Conservation (phyloP, 2,113 vertebrate genomes). For the Brachypodius melanocephalos region DNA sequence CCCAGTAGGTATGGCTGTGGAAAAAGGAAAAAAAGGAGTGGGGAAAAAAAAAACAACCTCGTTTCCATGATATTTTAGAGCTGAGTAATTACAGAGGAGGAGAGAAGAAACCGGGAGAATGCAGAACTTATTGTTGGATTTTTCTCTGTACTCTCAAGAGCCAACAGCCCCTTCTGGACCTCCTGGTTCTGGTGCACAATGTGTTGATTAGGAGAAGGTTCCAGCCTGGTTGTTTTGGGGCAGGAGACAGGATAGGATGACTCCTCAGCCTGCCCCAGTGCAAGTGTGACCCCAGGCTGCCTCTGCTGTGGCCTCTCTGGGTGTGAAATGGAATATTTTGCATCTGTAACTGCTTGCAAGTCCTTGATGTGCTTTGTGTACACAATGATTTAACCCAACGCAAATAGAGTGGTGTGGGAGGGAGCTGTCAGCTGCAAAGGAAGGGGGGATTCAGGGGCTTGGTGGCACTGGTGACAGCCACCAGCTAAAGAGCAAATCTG, state of each 20-base stretch:
- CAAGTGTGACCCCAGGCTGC: neutral
- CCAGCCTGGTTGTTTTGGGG: accelerated
- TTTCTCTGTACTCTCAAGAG: neutral
- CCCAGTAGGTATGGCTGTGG: neutral
- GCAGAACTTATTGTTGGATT: neutral
- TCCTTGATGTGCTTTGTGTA: neutral
- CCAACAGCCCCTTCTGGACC: neutral
- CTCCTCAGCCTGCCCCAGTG: neutral
- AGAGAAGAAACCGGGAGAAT: neutral
- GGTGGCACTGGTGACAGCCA: neutral
- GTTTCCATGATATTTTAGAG: neutral
- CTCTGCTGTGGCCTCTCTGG: neutral
- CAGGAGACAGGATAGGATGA: neutral
- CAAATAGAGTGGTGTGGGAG: neutral
- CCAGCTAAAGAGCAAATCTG: neutral
- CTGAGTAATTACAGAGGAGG: neutral
- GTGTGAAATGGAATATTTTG: neutral
- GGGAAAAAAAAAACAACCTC: neutral
- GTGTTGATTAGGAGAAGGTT: neutral
- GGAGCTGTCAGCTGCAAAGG: neutral
- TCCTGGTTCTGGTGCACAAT: neutral
- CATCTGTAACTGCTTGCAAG: neutral
- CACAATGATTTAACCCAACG: neutral
- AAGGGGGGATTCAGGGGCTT: neutral
- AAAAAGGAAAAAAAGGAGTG: too few species aligned